Base-by-base conservation (phyloP, 2,797 vertebrate genomes). In the Ambastaia sidthimunki region DNA sequence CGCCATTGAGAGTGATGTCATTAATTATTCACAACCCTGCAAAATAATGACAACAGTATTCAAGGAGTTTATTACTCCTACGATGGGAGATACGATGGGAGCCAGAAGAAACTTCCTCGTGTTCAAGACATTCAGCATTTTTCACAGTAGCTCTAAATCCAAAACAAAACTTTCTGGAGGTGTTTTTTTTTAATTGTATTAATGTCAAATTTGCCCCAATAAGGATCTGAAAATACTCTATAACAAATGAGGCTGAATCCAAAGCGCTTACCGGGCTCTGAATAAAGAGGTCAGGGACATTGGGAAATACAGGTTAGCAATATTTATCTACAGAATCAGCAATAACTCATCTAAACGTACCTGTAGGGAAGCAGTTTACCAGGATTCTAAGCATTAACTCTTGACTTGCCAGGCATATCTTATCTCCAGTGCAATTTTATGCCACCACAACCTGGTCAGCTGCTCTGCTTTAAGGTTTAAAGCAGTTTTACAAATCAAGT, bases 21-120 rank as follows among this genome's bases (percentile, higher is more conserved):
- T 82, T 71, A 48, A 85, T 85, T 77, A 80, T 74, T 80, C 71
- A 85, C 16, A 11, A 47, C 47, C 50, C 62, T 2, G 2, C 13
- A 54, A 62, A 34, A 31, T 7, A 19, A 60, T 11, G 23, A 48
- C 68, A 76, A 80, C 67, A 63, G 50, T 19, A 19, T 69, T 60
- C 12, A 23, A 60, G 19, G 16, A 59, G 28, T 73, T 78, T 57
- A 66, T 72, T 72, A 59, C n/a, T n/a, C n/a, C n/a, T 31, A 72
- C n/a, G n/a, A n/a, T n/a, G n/a, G n/a, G 54, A 11, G 15, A 25
- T 6, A 2, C 19, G 44, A 18, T 0, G 2, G n/a, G 9, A 59
- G 18, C 50, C 18, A 25, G n/a, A 71, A 72, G 1, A 60, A 70
- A 18, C 12, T 10, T 31, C 10, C 0, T 1, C 0, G 1, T 50